Conservation (phyloP, 1,140 invertebrate species). For the Teleopsis dalmanni region DNA sequence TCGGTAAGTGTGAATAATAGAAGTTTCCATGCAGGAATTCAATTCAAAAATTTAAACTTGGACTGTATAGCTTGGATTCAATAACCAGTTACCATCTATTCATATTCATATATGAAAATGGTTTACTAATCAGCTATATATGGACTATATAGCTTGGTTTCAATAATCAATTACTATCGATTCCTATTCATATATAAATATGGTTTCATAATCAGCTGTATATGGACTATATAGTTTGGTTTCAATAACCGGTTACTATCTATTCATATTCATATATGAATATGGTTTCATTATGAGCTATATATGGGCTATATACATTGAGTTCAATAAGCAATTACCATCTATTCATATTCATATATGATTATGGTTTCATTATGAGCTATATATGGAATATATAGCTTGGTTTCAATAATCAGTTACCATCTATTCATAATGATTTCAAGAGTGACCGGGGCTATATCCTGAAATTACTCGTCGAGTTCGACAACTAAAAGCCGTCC, state of each 20-base stretch:
- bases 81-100: not conserved
- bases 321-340: not conserved
- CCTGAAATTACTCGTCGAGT: too few species aligned
- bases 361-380: not conserved
- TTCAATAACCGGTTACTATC: not conserved
- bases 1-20: slow-evolving; percentile 20
- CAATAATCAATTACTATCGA: not conserved
- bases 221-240: too few species aligned
- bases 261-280: not conserved
- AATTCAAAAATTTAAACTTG: too few species aligned
- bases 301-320: too few species aligned
- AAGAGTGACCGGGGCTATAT: too few species aligned
- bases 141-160: too few species aligned
- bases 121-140: too few species aligned
- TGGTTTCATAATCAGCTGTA: not conserved
- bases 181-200: not conserved
- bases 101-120: not conserved
- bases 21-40: too few species aligned
- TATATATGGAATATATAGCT: too few species aligned
- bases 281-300: not conserved
- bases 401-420: too few species aligned
- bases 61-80: not conserved
- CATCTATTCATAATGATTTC: too few species aligned
- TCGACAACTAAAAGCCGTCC: too few species aligned
- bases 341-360: not conserved